phyloP scores from a whole-genome alignment of 2,113 vertebrate species.

The Marmota flaviventris region DNA sequence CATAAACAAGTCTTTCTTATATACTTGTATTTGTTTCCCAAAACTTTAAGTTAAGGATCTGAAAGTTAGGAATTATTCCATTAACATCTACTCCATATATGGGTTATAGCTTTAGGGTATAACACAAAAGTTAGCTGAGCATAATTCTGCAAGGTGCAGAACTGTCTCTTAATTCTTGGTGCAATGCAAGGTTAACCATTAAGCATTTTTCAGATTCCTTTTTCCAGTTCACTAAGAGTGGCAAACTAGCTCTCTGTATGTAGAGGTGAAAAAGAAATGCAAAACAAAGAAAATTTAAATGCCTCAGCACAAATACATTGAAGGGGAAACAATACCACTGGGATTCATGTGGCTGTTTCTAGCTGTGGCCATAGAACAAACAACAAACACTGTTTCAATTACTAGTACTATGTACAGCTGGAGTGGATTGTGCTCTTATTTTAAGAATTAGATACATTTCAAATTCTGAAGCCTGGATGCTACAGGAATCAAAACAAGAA shows the following conservation, averaged over 20 bases:
- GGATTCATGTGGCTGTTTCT: constrained; percentile 20
- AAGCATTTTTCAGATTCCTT: constrained; percentile 32
- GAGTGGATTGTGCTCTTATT: background rate
- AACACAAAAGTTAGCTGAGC: background rate
- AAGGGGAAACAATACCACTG: background rate
- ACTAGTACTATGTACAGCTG: constrained; percentile 25
- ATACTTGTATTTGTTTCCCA: constrained; percentile 20
- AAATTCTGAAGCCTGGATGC: constrained; percentile 46
- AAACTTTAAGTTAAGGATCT: constrained; percentile 13
- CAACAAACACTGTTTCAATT: constrained; percentile 29
- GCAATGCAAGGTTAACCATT: constrained; percentile 38
- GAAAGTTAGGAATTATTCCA: background rate
- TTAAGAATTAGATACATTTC: constrained; percentile 45
- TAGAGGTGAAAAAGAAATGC: background rate
- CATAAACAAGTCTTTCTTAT: constrained; percentile 13
- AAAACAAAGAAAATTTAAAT: constrained; percentile 5
- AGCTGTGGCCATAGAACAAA: constrained; percentile 44
- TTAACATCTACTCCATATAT: background rate
- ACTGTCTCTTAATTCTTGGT: background rate
- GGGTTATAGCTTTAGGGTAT: background rate
- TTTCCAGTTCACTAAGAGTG: background rate
- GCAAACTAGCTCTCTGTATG: background rate
- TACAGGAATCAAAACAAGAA: constrained; percentile 62
- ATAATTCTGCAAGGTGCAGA: constrained; percentile 54
- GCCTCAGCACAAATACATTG: background rate